These are phyloP conservation scores for Nemopilema nomurai DNA, from an alignment of 30 jellyfish, hydroid and myxozoan genomes.

Conservation along the genomic window DNA sequence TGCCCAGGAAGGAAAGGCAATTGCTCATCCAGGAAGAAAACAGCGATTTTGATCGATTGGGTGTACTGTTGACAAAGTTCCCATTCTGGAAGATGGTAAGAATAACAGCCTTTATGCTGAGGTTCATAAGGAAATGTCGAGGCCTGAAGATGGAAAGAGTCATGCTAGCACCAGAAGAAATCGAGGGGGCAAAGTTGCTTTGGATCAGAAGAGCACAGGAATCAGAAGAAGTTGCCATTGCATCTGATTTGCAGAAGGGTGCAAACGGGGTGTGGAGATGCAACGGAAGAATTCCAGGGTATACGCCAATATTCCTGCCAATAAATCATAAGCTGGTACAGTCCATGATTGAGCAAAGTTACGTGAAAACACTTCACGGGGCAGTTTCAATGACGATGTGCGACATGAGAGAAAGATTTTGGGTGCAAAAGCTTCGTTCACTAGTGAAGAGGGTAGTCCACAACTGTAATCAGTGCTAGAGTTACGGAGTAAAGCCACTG, in stretches of 20 bases:
- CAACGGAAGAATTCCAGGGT: conserved; percentile 61
- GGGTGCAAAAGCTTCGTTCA: conserved; percentile 55
- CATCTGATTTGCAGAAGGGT: conserved; percentile 26
- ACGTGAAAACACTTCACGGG: conserved; percentile 55
- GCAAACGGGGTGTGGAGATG: conserved; percentile 57
- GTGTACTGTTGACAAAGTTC: conserved; percentile 39
- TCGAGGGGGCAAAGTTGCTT: conserved; percentile 34
- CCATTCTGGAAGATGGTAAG: conserved; percentile 51
- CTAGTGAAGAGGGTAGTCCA: conserved; percentile 44
- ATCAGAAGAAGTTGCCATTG: too few relatives aligned
- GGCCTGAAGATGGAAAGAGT: conserved; percentile 33
- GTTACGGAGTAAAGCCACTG: conserved; percentile 51
- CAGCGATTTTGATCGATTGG: conserved; percentile 31
- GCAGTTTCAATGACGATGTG: conserved; percentile 65
- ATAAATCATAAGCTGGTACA: conserved; percentile 54
- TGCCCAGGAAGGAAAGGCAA: conserved; percentile 48
- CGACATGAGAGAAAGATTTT: conserved; percentile 43
- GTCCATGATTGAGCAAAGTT: conserved; percentile 46
- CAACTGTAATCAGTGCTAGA: conserved; percentile 50
- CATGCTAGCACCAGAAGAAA: conserved; percentile 44
- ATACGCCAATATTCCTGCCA: conserved; percentile 66
- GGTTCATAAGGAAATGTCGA: conserved; percentile 53
- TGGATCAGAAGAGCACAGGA: conserved; percentile 48
- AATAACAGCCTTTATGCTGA: conserved; percentile 62
- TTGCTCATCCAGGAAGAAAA: conserved; percentile 34